A percentile compares a stretch with the other conserved stretches of the same genome.
These are phyloP conservation scores for Eurystomus gularis DNA, from an alignment of 2,113 vertebrate genomes.

Conservation along the genomic window DNA sequence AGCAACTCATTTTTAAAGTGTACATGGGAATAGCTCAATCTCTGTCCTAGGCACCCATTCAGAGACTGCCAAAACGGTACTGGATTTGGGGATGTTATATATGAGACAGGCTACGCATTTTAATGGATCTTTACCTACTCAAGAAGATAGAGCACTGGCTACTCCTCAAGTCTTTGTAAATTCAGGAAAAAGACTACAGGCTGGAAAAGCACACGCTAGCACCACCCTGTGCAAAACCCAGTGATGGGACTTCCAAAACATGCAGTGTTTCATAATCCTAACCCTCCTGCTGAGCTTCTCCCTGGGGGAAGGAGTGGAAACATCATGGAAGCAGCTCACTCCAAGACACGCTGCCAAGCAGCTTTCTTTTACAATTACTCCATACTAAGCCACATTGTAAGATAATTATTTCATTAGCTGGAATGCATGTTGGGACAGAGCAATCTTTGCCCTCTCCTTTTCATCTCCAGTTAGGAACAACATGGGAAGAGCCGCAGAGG, in stretches of 20 bases:
- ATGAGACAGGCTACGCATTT: neutral
- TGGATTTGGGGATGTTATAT: neutral
- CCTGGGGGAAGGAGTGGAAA: neutral
- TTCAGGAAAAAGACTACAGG: neutral
- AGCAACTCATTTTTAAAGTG: neutral
- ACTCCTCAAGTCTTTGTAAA: neutral
- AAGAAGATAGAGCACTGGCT: neutral
- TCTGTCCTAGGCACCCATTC: neutral
- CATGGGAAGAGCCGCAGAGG: neutral
- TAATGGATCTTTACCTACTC: neutral
- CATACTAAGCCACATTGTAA: constrained; percentile 27
- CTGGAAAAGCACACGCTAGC: neutral
- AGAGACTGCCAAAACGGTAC: neutral
- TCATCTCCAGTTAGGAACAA: constrained; percentile 42
- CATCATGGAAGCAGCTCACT: neutral
- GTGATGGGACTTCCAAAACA: constrained; percentile 15
- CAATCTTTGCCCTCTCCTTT: constrained; percentile 48
- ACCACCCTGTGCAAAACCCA: constrained; percentile 7
- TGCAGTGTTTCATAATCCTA: neutral
- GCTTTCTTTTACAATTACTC: constrained; percentile 46
- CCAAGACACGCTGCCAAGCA: neutral
- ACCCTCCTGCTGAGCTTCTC: neutral
- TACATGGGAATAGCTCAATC: neutral
- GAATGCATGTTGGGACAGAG: constrained; percentile 21
- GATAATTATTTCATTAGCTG: constrained; percentile 54